These are phyloP conservation scores for Lasioglossum villosulum DNA, from an alignment of 2,888 invertebrate species.

Conservation along the genomic window DNA sequence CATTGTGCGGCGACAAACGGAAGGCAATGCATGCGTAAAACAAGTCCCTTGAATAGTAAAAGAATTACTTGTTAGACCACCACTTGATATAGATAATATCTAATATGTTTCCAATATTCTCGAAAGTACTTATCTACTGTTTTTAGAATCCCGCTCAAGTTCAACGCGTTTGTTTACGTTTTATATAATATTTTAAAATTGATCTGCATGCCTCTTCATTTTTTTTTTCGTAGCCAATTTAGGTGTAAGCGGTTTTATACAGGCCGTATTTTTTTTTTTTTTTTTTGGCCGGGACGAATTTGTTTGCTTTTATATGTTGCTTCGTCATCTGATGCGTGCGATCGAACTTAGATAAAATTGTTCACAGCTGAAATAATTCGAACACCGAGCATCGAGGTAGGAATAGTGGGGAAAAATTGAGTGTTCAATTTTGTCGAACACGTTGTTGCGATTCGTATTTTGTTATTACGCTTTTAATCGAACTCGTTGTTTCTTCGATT, in stretches of 20 bases:
- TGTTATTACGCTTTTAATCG: slow-evolving; percentile 54
- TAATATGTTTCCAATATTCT: slow-evolving; percentile 82
- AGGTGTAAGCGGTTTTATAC: slow-evolving; percentile 71
- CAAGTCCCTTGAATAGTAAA: slow-evolving; percentile 79
- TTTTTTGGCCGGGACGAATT: slow-evolving; percentile 68
- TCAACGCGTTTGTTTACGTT: slow-evolving; percentile 73
- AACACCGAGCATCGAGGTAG: slow-evolving; percentile 28
- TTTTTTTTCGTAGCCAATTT: slow-evolving; percentile 56
- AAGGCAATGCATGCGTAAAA: slow-evolving; percentile 78
- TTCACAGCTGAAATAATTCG: slow-evolving; percentile 27
- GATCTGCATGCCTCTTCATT: slow-evolving; percentile 54
- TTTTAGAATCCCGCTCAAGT: slow-evolving; percentile 81
- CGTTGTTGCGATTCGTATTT: slow-evolving; percentile 46
- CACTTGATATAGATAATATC: slow-evolving; percentile 80
- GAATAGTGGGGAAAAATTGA: slow-evolving; percentile 19
- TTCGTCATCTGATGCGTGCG: slow-evolving; percentile 29
- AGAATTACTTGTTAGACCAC: slow-evolving; percentile 80
- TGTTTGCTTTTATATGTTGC: slow-evolving; percentile 59
- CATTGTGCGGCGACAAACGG: slow-evolving; percentile 80
- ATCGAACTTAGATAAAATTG: slow-evolving; percentile 30
- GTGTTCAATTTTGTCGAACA: slow-evolving; percentile 29
- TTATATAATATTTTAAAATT: slow-evolving; percentile 65
- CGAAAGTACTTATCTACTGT: slow-evolving; percentile 84
- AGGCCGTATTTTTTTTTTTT: slow-evolving; percentile 66
- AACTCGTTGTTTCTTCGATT: slow-evolving; percentile 45